Evolutionary conservation across 2,888 invertebrate species (phyloP), one percentile per base, ranked within the genome.

Genomic region (Nowickia ferox): DNA sequence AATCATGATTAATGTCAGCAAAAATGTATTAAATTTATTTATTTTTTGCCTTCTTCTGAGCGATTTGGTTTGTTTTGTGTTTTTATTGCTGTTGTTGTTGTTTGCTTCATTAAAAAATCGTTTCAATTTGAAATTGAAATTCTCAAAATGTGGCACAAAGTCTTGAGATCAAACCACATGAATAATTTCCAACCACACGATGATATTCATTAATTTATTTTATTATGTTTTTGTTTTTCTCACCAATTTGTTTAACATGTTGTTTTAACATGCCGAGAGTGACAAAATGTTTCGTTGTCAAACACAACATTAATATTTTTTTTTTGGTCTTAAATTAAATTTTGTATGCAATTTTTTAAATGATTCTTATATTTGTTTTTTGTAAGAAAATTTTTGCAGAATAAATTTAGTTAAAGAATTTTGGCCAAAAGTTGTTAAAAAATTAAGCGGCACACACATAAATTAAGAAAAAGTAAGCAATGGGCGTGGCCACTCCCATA

Each of bases 251-350:
- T 69, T 79, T 46, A 65, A 74, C 63, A 68, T 76, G 57, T 63
- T 79, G 72, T 79, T 63, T 48, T 42, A 75, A 71, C 53, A 80
- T 75, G 75, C 71, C 75, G 75, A 80, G 75, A 80, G n/a, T 76
- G 75, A 80, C 75, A 76, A 80, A 83, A 77, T 72, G 48, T 77
- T 69, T 65, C 53, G 38, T 44, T 77, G 77, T 81, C 75, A 42
- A 75, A 75, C 46, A 71, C 46, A 44, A 61, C n/a, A 46, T 4
- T 9, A 30, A 19, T 51, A 42, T 61, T n/a, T 59, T 61, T 38
- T 4, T 51, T 44, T 44, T 57, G 2, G 8, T 57, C 22, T 55
- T 48, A 40, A 79, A 63, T 61, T 15, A 38, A 42, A 57, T 57
- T 38, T 63, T 66, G 6, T 57, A 55, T 63, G 22, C 59, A 40